Evolutionary conservation across 2,113 vertebrate genomes (phyloP).

Genomic region (Elephantulus edwardii): DNA sequence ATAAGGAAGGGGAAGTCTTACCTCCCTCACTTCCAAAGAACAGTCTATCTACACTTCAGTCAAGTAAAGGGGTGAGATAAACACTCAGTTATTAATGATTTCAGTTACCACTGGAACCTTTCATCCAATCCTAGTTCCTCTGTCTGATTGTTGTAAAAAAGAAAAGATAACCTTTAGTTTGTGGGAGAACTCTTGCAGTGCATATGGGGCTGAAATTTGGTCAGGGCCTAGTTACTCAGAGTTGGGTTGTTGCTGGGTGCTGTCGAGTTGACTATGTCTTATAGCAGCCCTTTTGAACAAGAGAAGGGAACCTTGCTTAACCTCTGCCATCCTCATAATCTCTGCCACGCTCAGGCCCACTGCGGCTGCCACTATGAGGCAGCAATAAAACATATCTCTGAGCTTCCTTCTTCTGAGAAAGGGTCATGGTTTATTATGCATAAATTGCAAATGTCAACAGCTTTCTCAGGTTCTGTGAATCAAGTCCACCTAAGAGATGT

Average conservation of each 20-base stretch:
- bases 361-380: too few species aligned
- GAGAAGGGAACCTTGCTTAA: too few species aligned
- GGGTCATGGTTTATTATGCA: neutral
- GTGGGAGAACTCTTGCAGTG: neutral
- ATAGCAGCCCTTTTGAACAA: too few species aligned
- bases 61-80: neutral
- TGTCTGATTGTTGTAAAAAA: neutral
- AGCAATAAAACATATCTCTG: neutral
- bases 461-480: neutral
- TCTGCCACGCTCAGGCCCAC: too few species aligned
- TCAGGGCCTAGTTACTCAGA: neutral
- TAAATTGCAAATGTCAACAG: fast-evolving
- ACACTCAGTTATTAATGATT: neutral
- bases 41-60: neutral
- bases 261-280: too few species aligned
- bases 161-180: neutral
- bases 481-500: neutral
- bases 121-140: neutral
- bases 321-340: too few species aligned
- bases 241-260: too few species aligned
- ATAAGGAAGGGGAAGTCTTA: neutral
- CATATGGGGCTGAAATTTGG: neutral
- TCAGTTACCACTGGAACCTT: neutral
- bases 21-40: neutral
- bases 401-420: neutral